Conservation (phyloP, 2,888 invertebrate genomes). For the Molorchus minor region DNA sequence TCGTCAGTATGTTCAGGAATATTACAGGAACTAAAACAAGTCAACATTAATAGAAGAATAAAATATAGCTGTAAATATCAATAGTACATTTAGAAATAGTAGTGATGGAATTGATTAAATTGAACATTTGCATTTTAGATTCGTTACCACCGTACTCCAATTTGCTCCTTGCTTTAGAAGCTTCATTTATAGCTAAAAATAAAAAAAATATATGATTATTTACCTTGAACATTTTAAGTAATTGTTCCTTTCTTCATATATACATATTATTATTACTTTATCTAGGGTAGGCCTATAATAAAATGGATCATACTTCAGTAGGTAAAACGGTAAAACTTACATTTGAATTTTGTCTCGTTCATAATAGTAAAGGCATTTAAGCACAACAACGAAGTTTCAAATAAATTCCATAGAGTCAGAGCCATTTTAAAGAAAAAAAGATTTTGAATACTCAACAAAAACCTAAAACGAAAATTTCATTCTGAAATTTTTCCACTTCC, state of each 20-base stretch:
- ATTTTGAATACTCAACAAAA: conserved; percentile 5
- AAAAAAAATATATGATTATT: conserved; percentile 2
- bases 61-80: neutral
- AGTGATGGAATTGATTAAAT: conserved; percentile 90
- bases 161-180: conserved; percentile 15
- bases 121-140: conserved; percentile 85
- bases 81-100: conserved; percentile 91
- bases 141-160: conserved; percentile 27
- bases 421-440: conserved; percentile 65
- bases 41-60: conserved; percentile 39
- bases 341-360: conserved; percentile 93
- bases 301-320: neutral
- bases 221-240: no score
- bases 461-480: conserved; percentile 18
- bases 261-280: no score
- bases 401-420: conserved; percentile 90
- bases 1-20: conserved; percentile 86
- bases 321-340: conserved; percentile 65
- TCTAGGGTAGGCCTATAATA: no score
- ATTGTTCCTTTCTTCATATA: no score
- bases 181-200: conserved; percentile 22
- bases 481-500: neutral
- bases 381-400: conserved; percentile 89
- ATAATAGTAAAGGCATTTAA: conserved; percentile 94
- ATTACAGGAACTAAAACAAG: conserved; percentile 92